Evolutionary conservation across 2,888 invertebrate species (phyloP), one percentile per base, ranked within the genome.

Genomic region (Lasioglossum marginatum): DNA sequence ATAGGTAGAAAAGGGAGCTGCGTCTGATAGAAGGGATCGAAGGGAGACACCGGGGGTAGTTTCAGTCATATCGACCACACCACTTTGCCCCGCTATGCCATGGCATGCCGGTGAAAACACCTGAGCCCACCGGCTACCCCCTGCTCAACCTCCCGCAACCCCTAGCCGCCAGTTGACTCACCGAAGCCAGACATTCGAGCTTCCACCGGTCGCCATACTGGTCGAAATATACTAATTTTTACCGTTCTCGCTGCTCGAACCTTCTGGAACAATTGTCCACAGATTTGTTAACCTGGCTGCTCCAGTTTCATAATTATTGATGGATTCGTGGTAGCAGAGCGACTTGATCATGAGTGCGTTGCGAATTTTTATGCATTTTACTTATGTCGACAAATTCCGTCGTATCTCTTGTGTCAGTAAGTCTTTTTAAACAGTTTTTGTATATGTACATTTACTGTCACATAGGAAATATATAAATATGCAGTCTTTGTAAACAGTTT

Each of bases 51-150:
- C 72, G 48, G 84, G 77, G 84, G 86, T 85, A 89, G 89, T 89
- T 91, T 92, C 92, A 91, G 92, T 92, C 91, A 93, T 94, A 93
- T 93, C 93, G 94, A 94, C 93, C 93, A 93, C 89, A 89, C 91
- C 92, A 93, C 93, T 94, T 93, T 91, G 85, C 92, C 88, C 88
- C 87, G 87, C 90, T 90, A 83, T 90, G 84, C 90, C 86, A 79
- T 86, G 86, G 86, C 82, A 90, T 89, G 89, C 89, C 85, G 81
- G 75, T 89, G 75, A 87, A 90, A 93, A 92, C 93, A 93, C 92
- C 92, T 92, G 92, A 93, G 91, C 87, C 91, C 89, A 83, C 83
- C 77, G 86, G 81, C 81, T 57, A 52, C 83, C 81, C 73, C 77
- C 88, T 72, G 52, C 45, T 45, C 79, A 60, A 72, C 81, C 70